Evolutionary conservation across 2,797 vertebrate genomes (phyloP), one percentile per base, ranked within the genome.

Genomic region (Enteromius paludinosus): DNA sequence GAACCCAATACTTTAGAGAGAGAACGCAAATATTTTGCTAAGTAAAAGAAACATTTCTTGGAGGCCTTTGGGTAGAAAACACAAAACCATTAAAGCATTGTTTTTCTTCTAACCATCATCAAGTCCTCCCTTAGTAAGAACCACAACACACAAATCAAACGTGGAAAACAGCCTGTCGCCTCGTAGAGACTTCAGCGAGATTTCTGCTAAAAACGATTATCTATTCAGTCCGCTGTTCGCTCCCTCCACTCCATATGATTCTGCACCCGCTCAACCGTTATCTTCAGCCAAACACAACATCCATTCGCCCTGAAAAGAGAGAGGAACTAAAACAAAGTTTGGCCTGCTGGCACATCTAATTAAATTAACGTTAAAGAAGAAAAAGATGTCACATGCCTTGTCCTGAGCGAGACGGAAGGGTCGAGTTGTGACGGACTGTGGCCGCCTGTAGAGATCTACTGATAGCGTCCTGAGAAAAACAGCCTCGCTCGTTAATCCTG

Each of bases 401-500:
- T 80, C 54, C 68, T 23, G 14, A 77, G 45, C 15, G 30, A 12
- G 18, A 62, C 33, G 17, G 71, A 61, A 52, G 65, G 69, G 35
- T 25, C 64, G 41, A 33, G 41, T 54, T 33, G 47, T 83, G 81
- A 85, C 54, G 76, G 74, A 83, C 69, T 62, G 52, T 86, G 61
- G 84, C 77, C 64, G 66, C 69, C 82, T 49, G 70, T 66, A 77
- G 68, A 87, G 89, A 88, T 89, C 80, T 85, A 74, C 84, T 75
- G 88, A 90, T 90, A 87, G 68, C 2, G 35, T 52, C 49, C 76
- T 75, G 54, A 78, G 74, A 65, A 85, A 62, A 75, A 74, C 49
- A 77, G 81, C 43, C 64, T 81, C 64, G 41, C 54, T 49, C 14
- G 0, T 59, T 94, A 95, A 95, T 95, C 93, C 93, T 81, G 64